Percentiles rank a stretch among this genome's conserved stretches.
Conservation (phyloP, 2,113 vertebrate genomes). For the Oenanthe melanoleuca region DNA sequence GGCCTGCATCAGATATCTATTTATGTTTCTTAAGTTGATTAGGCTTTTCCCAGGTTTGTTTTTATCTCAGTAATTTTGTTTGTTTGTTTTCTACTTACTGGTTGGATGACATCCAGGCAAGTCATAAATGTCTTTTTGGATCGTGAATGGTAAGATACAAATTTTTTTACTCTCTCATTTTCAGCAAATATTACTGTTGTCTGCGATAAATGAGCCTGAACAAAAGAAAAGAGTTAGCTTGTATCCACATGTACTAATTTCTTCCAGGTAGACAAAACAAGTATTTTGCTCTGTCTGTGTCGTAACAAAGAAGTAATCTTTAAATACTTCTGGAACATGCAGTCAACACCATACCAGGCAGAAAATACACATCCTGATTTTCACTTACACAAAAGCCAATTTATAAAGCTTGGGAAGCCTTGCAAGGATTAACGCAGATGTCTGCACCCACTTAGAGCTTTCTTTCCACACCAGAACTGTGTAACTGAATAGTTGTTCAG, state of each 20-base stretch:
- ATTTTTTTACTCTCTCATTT: not conserved
- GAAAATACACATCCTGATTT: conserved; percentile 13
- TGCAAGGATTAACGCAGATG: conserved; percentile 1
- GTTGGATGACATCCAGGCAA: not conserved
- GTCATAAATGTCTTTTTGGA: not conserved
- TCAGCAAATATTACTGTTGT: not conserved
- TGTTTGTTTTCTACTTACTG: not conserved
- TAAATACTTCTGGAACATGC: not conserved
- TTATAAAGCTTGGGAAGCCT: not conserved
- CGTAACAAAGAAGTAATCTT: not conserved
- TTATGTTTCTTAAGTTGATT: not conserved
- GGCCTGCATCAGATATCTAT: not conserved
- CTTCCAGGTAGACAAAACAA: not conserved
- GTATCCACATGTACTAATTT: not conserved
- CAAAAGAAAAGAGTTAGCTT: not conserved
- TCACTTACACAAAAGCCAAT: conserved; percentile 9
- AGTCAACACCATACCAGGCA: not conserved
- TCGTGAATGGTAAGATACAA: not conserved
- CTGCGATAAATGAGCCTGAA: not conserved
- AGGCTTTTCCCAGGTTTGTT: not conserved
- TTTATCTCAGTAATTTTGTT: not conserved
- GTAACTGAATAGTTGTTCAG: not conserved
- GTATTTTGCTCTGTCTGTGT: not conserved
- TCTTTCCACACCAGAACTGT: not conserved
- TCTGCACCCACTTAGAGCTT: conserved; percentile 30